phyloP scores from a whole-genome alignment of 2,113 vertebrate species.

The Megaceryle torquata region DNA sequence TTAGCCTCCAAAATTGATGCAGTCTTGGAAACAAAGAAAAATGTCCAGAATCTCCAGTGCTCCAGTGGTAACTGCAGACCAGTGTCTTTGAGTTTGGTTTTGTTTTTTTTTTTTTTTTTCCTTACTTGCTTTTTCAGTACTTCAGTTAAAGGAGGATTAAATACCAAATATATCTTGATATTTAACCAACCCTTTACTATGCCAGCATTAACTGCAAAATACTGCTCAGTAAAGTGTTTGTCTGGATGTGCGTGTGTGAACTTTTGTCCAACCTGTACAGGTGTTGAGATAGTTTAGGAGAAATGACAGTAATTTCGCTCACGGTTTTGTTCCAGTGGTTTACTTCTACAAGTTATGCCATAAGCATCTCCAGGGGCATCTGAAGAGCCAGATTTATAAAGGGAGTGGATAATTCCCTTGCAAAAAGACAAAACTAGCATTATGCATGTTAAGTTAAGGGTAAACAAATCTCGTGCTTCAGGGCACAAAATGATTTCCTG shows the following conservation, averaged over 20 bases:
- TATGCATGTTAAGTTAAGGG: slow-evolving; percentile 51
- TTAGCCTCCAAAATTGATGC: background rate
- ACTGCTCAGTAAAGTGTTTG: background rate
- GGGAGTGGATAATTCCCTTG: slow-evolving; percentile 35
- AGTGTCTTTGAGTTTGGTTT: background rate
- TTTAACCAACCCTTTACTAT: background rate
- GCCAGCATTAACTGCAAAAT: background rate
- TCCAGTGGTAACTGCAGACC: background rate
- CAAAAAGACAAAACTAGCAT: slow-evolving; percentile 47
- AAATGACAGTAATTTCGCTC: slow-evolving; percentile 31
- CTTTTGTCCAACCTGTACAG: background rate
- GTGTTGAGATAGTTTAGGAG: background rate
- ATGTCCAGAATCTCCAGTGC: background rate
- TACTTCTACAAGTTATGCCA: slow-evolving; percentile 18
- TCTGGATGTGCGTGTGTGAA: background rate
- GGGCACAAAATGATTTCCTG: slow-evolving; percentile 62
- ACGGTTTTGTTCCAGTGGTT: slow-evolving; percentile 17
- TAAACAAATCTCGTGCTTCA: slow-evolving; percentile 58
- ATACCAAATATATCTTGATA: background rate
- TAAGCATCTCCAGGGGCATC: background rate
- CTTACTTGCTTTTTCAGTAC: background rate
- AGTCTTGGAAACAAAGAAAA: background rate
- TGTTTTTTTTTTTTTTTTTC: background rate
- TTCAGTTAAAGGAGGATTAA: background rate
- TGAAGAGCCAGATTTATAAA: slow-evolving; percentile 19